Evolutionary conservation across 1,140 invertebrate species (phyloP), one percentile per base, ranked within the genome.

Genomic region (Meloidogyne floridensis): DNA sequence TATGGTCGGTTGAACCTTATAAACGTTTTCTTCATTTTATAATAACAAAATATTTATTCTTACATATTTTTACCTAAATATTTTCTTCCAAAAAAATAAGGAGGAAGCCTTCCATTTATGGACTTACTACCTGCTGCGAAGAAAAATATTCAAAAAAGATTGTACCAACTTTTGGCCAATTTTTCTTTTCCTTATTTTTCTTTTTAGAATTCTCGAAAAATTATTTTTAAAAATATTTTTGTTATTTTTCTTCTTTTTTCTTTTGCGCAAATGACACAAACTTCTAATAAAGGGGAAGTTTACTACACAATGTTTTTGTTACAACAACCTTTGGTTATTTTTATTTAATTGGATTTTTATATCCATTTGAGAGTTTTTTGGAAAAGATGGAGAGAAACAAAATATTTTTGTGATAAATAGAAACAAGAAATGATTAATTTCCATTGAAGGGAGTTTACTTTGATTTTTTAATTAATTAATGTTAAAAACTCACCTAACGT

Each of bases 271-370:
- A 65, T 65, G 59, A 65, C 59, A n/a, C 11, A 59, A 15, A 15
- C 13, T 15, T n/a, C 59, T 65, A 65, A 47, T 47, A 47, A 65
- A 65, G n/a, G 59, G 59, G 59, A 18, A 65, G n/a, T 65, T 65
- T 65, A 65, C n/a, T 65, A 65, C n/a, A 65, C 15, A 65, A 65
- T 65, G 59, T 65, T 65, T 65, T 65, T 65, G 59, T 15, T 65
- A 65, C 15, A 65, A 65, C 7, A n/a, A 65, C 47, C 47, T 47
- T 47, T 47, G 47, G 47, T 47, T 6, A n/a, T 59, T 59, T 65
- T n/a, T n/a, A n/a, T 65, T n/a, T 13, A 15, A 15, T 15, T 15
- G 11, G 3, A 4, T 59, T 59, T 59, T 59, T 59, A 15, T 6
- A 32, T 32, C 2, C 2, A 32, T 32, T 32, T 32, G 32, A 32